Percentiles rank a stretch among this genome's conserved stretches.
These are phyloP conservation scores for Salmo trutta DNA, from an alignment of 2,797 vertebrate genomes.

Conservation along the genomic window DNA sequence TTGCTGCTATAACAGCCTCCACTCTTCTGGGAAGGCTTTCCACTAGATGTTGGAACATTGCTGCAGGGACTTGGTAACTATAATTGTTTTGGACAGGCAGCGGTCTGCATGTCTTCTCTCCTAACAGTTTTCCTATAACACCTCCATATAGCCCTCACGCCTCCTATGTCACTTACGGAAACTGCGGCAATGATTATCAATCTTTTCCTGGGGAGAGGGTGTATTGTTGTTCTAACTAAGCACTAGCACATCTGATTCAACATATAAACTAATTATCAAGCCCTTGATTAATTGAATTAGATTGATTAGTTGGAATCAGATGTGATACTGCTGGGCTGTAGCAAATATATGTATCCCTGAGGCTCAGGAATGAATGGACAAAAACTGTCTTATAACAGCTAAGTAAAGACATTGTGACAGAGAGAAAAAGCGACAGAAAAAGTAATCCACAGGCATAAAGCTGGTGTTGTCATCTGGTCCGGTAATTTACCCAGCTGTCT, in stretches of 20 bases:
- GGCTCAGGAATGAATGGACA: not conserved
- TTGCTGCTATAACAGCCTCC: too few relatives aligned
- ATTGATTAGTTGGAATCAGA: not conserved
- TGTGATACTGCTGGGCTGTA: not conserved
- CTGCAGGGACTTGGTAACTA: slow-evolving; percentile 30
- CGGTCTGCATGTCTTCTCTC: slow-evolving; percentile 38
- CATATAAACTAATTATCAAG: not conserved
- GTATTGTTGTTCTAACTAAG: not conserved
- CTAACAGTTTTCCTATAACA: slow-evolving; percentile 19
- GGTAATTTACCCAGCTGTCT: slow-evolving; percentile 3
- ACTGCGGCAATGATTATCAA: not conserved
- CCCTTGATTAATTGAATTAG: not conserved
- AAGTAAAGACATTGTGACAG: slow-evolving; percentile 16
- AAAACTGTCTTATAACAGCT: not conserved
- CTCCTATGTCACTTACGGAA: not conserved
- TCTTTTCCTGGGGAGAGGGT: not conserved
- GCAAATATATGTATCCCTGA: not conserved
- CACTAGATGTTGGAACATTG: too few relatives aligned
- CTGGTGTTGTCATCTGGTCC: not conserved
- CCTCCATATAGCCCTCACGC: slow-evolving; percentile 13
- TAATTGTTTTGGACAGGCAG: slow-evolving; percentile 62
- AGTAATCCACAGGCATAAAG: slow-evolving; percentile 5
- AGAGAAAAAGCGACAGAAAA: not conserved
- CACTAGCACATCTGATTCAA: not conserved
- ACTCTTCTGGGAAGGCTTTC: too few relatives aligned